Percentiles rank a stretch among this genome's conserved stretches.
Evolutionary conservation across 2,888 invertebrate genomes (phyloP).

Genomic region (Spialia ferax): DNA sequence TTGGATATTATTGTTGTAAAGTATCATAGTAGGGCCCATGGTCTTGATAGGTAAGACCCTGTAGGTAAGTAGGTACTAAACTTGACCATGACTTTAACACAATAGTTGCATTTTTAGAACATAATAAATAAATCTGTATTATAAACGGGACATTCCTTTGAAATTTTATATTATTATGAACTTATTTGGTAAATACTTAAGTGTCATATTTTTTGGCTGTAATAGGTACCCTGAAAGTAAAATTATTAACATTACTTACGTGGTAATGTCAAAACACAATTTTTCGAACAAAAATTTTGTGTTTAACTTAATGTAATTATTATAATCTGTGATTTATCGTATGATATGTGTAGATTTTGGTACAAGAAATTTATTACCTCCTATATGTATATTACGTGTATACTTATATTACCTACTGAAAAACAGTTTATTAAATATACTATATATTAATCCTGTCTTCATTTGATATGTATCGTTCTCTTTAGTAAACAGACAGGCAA

Average conservation of each 20-base stretch:
- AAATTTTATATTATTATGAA: too few relatives aligned
- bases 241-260: neutral
- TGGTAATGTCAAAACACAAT: neutral
- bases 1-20: too few relatives aligned
- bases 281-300: neutral
- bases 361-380: neutral
- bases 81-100: too few relatives aligned
- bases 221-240: neutral
- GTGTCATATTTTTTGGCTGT: neutral
- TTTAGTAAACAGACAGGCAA: neutral
- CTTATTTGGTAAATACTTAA: neutral
- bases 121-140: too few relatives aligned
- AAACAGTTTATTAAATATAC: constrained; percentile 16
- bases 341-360: constrained; percentile 27
- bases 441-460: constrained; percentile 5
- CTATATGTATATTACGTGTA: constrained; percentile 6
- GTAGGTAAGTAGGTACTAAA: too few relatives aligned
- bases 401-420: constrained; percentile 12
- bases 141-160: too few relatives aligned
- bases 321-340: too few relatives aligned
- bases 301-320: too few relatives aligned
- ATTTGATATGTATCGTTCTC: constrained; percentile 36
- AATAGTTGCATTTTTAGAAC: too few relatives aligned
- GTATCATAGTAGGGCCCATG: too few relatives aligned
- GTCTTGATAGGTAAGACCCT: too few relatives aligned